Evolutionary conservation across 2,888 invertebrate species (phyloP).

Genomic region (Drosophila mettleri): DNA sequence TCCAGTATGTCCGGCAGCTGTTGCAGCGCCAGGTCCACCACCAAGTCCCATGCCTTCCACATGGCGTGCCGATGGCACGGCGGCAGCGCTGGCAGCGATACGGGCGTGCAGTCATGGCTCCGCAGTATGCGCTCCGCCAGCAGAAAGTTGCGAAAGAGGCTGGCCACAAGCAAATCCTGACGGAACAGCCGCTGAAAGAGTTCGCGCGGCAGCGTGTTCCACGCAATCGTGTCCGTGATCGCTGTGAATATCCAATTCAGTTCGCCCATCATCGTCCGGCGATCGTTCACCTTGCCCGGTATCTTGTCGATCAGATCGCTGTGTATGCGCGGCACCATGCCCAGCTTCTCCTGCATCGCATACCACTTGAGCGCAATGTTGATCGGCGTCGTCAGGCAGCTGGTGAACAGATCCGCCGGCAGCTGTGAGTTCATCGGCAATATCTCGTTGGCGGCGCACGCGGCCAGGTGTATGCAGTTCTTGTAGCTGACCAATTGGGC

Average conservation of each 20-base stretch:
- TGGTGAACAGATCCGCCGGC: conserved; percentile 98
- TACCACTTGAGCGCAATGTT: conserved; percentile 98
- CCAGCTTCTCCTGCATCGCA: conserved; percentile 92
- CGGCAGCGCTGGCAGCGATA: conserved; percentile 95
- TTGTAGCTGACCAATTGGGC: conserved; percentile 87
- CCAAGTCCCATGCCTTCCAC: conserved; percentile 99
- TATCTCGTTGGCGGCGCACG: conserved; percentile 96
- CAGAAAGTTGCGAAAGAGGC: conserved; percentile 98
- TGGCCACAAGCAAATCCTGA: conserved; percentile 99
- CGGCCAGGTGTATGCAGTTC: conserved; percentile 98
- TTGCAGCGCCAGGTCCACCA: conserved; percentile 96
- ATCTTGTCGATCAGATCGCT: conserved; percentile 97
- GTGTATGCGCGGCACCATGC: conserved; percentile 92
- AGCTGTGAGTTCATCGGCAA: conserved; percentile 98
- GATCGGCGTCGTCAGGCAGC: conserved; percentile 99
- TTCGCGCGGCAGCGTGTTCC: conserved; percentile 97
- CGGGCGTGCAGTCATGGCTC: conserved; percentile 98
- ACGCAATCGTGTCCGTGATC: conserved; percentile 99
- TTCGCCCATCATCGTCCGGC: conserved; percentile 98
- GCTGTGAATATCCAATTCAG: conserved; percentile 99
- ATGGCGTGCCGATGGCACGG: conserved; percentile 95
- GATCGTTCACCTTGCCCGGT: conserved; percentile 96
- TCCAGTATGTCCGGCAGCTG: conserved; percentile 93
- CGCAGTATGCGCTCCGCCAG: conserved; percentile 98
- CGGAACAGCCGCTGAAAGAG: conserved; percentile 98